Conservation (phyloP, 2,797 vertebrate species). For the Galaxias olidus region DNA sequence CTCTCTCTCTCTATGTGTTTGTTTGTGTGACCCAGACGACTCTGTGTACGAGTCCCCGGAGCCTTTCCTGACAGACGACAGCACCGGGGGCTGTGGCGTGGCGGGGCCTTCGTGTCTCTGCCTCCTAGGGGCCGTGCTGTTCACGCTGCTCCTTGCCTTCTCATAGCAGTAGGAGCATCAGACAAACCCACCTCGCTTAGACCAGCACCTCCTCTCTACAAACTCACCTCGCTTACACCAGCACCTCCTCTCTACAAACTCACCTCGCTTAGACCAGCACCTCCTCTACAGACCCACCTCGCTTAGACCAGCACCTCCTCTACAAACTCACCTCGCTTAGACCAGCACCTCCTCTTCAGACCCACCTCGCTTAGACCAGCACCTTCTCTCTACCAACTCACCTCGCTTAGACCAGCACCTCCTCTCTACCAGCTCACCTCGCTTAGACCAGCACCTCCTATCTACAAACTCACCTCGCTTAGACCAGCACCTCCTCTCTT, state of each 20-base stretch:
- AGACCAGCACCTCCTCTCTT: not conserved
- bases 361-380: not conserved
- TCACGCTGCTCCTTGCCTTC: slow-evolving; percentile 26
- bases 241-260: not conserved
- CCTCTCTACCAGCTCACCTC: not conserved
- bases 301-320: not conserved
- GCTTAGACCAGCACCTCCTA: not conserved
- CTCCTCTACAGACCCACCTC: not conserved
- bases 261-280: not conserved
- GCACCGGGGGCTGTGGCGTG: slow-evolving; percentile 50
- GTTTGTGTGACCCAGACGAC: slow-evolving; percentile 66
- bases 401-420: not conserved
- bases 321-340: not conserved
- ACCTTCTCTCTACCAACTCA: not conserved
- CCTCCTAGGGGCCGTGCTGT: slow-evolving; percentile 25
- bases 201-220: too few relatives aligned
- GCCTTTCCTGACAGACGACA: slow-evolving; percentile 85
- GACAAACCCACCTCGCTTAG: not conserved
- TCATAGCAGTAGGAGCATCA: slow-evolving; percentile 26
- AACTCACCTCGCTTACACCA: too few relatives aligned
- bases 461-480: not conserved
- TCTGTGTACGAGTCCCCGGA: slow-evolving; percentile 82
- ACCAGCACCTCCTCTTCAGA: too few relatives aligned
- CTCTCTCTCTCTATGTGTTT: not conserved
- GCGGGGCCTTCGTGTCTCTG: slow-evolving; percentile 13